These are phyloP conservation scores for Eulemur albifrons DNA, from an alignment of 2,797 vertebrate species.

Conservation along the genomic window DNA sequence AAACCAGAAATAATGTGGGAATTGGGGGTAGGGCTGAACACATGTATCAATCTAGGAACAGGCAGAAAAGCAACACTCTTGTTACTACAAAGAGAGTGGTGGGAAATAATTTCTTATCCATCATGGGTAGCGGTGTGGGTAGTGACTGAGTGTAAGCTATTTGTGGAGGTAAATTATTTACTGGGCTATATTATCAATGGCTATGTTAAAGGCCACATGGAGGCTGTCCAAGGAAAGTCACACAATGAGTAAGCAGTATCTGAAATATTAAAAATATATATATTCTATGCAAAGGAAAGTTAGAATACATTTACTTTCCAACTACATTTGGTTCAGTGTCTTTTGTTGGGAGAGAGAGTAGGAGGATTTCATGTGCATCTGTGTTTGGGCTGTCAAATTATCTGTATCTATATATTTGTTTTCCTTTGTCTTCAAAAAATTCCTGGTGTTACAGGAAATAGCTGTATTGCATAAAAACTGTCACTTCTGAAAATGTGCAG, in stretches of 20 bases:
- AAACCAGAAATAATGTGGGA: not conserved
- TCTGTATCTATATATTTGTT: not conserved
- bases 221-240: not conserved
- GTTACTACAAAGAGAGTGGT: not conserved
- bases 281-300: not conserved
- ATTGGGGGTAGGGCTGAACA: not conserved
- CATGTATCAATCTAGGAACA: not conserved
- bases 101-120: constrained; percentile 25
- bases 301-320: not conserved
- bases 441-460: not conserved
- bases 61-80: not conserved
- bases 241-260: not conserved
- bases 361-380: not conserved
- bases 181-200: not conserved
- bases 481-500: not conserved
- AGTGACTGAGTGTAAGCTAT: not conserved
- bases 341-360: not conserved
- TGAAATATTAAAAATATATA: not conserved
- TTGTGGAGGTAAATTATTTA: constrained; percentile 25
- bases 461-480: not conserved
- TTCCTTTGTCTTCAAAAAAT: constrained; percentile 9
- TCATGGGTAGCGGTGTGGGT: not conserved
- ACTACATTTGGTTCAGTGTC: not conserved
- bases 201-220: not conserved
- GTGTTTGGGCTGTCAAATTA: not conserved